Evolutionary conservation across 1,140 invertebrate genomes (phyloP), one percentile per base, ranked within the genome.

Genomic region (Carposina sasakii): DNA sequence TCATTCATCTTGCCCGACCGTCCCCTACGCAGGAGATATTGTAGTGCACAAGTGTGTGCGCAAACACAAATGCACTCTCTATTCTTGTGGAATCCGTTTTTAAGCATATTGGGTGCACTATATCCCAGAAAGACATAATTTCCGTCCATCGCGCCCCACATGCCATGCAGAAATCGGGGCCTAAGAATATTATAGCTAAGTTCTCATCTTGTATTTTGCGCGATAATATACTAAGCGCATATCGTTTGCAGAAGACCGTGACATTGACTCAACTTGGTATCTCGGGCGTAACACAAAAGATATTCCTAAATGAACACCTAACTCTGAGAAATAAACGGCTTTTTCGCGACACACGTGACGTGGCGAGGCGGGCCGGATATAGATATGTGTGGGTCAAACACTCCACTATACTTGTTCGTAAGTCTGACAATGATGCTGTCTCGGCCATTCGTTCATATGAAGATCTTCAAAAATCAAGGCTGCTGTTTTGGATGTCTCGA

Each of bases 281-380:
- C 3, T 42, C 40, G 3, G 23, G 23, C 13, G 23, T 13, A 1
- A 12, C 15, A 26, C 21, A 42, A 15, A 42, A 3, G 21, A 12
- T 42, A 22, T 39, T 20, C 21, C 4, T 39, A 4, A 39, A 39
- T n/a, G 36, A 39, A 20, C 36, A 39, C 19, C 36, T 39, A 3
- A 39, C 36, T 2, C 36, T 39, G 2, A 16, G 36, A 4, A 39
- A 19, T 6, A 39, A 39, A 21, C 2, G 21, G 15, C 36, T 39
- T 39, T 39, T 39, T 39, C 36, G 19, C 6, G 20, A 12, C 3
- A 20, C 36, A 2, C 36, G 36, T 3, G 36, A 39, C 6, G 36
- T 20, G 4, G 36, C 36, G 21, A 39, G 21, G n/a, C 36, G 21
- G 15, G 36, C 36, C 10, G 1, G 21, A 1, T 39, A 20, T 20